Base-by-base conservation (phyloP, 2,797 vertebrate genomes). In the Netta rufina region DNA sequence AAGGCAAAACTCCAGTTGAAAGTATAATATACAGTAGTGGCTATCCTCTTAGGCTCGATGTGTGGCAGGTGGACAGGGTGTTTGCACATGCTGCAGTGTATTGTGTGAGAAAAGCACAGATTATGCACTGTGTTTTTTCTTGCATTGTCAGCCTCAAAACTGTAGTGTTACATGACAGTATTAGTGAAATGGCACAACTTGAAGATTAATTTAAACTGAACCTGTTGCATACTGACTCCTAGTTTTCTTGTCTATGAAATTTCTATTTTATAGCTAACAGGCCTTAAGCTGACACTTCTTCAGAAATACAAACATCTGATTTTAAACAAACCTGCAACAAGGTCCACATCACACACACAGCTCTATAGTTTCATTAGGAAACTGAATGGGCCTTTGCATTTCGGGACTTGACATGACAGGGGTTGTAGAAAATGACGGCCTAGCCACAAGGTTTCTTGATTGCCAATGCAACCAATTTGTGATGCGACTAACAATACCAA, bases 1-100 rank as follows among this genome's bases (percentile, higher is more conserved):
- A 97, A 96, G 96, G 96, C 96, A 93, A 76, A 92, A 85, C 89
- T 96, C 65, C 91, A 89, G 43, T 13, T 62, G 85, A 92, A 69
- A 2, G 1, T 36, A 36, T 6, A 58, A 70, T 16, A 62, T 28
- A 12, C 72, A 66, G 75, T 24, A 56, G 54, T 39, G 87, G 47
- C 64, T 64, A 33, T 32, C 20, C 60, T 90, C 74, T 66, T 32
- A 13, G 32, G 60, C 80, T 92, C 85, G 49, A 27, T 0, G 6
- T n/a, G 87, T 53, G 72, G 54, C 41, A 57, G 65, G 75, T 71
- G 74, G 87, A 47, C 8, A 3, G 25, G 3, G 33, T 33, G 80
- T 62, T 8, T 75, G 80, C 84, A 89, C 83, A 3, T 67, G 65
- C 88, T 83, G 78, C 65, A 43, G 78, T 17, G 75, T 5, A 15